phyloP scores from a whole-genome alignment of 2,113 vertebrate genomes.

The Sminthopsis crassicaudata region DNA sequence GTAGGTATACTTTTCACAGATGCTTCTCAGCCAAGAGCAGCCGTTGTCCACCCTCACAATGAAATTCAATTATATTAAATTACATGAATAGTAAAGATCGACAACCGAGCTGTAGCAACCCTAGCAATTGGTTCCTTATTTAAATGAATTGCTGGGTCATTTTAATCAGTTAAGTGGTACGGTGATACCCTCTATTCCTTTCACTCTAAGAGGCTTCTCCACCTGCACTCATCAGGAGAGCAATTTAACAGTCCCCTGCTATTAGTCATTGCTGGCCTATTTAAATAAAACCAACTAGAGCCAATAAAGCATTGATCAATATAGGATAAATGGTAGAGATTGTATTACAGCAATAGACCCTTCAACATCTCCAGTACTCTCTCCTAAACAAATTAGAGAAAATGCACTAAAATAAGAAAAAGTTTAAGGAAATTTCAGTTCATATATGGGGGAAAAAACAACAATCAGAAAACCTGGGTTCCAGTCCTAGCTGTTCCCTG shows the following conservation, averaged over 20 bases:
- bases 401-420: background rate
- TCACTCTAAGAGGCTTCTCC: conserved; percentile 69
- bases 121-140: conserved; percentile 76
- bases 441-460: background rate
- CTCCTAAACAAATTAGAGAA: background rate
- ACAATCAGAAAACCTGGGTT: background rate
- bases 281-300: conserved; percentile 81
- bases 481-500: background rate
- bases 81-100: conserved; percentile 72
- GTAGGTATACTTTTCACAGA: conserved; percentile 32
- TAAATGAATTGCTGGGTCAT: conserved; percentile 84
- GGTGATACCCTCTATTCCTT: conserved; percentile 74
- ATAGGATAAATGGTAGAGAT: background rate
- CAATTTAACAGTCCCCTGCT: conserved; percentile 52
- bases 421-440: background rate
- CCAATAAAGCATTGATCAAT: conserved; percentile 74
- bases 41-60: conserved; percentile 49
- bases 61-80: conserved; percentile 74
- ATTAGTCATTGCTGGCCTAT: conserved; percentile 74
- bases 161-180: conserved; percentile 85
- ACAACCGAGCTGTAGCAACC: conserved; percentile 73
- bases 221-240: conserved; percentile 78
- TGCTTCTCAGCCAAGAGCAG: conserved; percentile 39
- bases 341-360: conserved; percentile 51
- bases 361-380: conserved; percentile 6